phyloP scores from a whole-genome alignment of 2,797 vertebrate genomes.

The Lepidocolaptes lacrymiger region DNA sequence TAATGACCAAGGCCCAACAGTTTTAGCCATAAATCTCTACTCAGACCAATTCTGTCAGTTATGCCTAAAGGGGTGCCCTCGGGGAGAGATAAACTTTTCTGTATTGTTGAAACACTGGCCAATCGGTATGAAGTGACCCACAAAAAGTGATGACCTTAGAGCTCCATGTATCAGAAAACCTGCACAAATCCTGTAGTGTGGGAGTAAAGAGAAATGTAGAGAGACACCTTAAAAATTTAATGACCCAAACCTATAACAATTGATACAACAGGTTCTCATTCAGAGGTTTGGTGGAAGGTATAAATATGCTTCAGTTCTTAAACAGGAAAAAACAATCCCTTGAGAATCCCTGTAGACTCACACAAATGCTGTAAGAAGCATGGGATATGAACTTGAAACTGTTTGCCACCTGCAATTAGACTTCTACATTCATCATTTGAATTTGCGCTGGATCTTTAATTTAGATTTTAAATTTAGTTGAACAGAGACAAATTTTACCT shows the following conservation, averaged over 20 bases:
- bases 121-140: background rate
- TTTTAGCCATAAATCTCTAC: background rate
- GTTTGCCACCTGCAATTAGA: background rate
- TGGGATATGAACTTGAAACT: background rate
- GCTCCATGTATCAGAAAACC: background rate
- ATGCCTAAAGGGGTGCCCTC: background rate
- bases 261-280: background rate
- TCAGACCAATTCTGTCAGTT: background rate
- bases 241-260: background rate
- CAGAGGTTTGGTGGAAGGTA: background rate
- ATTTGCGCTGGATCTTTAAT: background rate
- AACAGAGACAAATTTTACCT: background rate
- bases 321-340: background rate
- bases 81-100: background rate
- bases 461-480: background rate
- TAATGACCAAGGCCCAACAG: background rate
- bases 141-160: background rate
- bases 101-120: background rate
- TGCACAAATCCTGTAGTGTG: background rate
- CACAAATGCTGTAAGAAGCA: background rate
- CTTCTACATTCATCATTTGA: background rate
- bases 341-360: background rate
- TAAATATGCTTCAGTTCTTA: background rate
- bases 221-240: background rate
- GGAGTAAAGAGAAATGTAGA: background rate